phyloP scores from a whole-genome alignment of 2,888 invertebrate genomes.

The Drosophila melanocephala region DNA sequence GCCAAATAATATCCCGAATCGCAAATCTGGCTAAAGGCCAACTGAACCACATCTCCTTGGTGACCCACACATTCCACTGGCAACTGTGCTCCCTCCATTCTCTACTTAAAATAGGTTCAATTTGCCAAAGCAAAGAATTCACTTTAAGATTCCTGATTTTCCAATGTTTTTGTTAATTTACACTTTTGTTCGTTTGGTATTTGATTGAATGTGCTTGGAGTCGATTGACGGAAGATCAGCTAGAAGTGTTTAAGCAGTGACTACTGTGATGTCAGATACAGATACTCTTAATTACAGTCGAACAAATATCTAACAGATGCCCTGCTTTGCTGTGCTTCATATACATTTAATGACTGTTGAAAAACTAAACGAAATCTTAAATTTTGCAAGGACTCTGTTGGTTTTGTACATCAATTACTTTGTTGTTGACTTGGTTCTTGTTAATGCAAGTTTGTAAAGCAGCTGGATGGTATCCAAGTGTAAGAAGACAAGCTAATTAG shows the following conservation, averaged over 20 bases:
- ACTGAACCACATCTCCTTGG: slow-evolving; percentile 28
- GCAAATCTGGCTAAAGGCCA: slow-evolving; percentile 51
- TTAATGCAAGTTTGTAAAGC: slow-evolving; percentile 5
- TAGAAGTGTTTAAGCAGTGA: not conserved
- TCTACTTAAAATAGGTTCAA: not conserved
- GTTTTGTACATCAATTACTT: slow-evolving; percentile 8
- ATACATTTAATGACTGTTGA: not conserved
- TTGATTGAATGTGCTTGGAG: not conserved
- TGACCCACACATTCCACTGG: slow-evolving; percentile 49
- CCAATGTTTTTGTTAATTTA: not conserved
- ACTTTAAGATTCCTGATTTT: not conserved
- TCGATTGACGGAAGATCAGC: not conserved
- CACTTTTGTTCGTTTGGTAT: not conserved
- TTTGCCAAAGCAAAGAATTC: not conserved
- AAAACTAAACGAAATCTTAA: not conserved
- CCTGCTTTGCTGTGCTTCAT: not conserved
- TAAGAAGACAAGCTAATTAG: slow-evolving; percentile 53
- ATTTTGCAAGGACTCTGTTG: not conserved
- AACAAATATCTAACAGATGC: not conserved
- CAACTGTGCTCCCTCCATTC: slow-evolving; percentile 14
- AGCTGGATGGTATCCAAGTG: slow-evolving; percentile 24
- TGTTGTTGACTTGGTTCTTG: not conserved
- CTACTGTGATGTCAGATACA: not conserved
- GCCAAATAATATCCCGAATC: slow-evolving; percentile 53
- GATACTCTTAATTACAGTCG: not conserved